Base-by-base conservation (phyloP, 1,140 invertebrate species). In the Pogonognathellus flavescens region DNA sequence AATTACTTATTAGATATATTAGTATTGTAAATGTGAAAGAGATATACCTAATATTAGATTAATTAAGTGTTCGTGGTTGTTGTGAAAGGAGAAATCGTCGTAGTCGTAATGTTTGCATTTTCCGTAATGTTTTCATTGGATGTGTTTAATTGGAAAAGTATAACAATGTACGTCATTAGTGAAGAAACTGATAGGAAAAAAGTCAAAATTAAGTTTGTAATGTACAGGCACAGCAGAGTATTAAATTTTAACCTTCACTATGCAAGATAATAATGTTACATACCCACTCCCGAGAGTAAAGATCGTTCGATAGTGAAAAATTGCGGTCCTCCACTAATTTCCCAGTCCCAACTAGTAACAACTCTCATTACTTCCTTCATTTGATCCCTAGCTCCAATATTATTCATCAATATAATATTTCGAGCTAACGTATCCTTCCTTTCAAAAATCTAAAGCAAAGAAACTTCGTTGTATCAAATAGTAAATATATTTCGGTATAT, bases 111-210 rank as follows among this genome's bases (percentile, higher is more conserved):
- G 10, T 76, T 76, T 18, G 41, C 7, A 18, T n/a, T 50, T 10
- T 76, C 70, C 13, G 49, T 7, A 18, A 10, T 76, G 10, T 11
- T 49, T 76, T 50, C 66, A 1, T 49, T 31, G 70, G 66, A n/a
- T 25, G 22, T 31, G 83, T 84, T 83, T 6, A 87, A 49, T 76
- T 87, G 86, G 20, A 87, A 87, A 2, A 87, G 66, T 13, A 87
- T 87, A n/a, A 84, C 84, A 55, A 87, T 59, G 18, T 87, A 87
- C 6, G 86, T 85, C 84, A 87, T 87, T 11, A 85, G 52, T 52
- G 72, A 85, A 14, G 86, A 87, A 13, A 87, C 81, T 59, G 13
- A 84, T 70, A 53, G 14, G 14, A 72, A 22, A 60, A 53, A 13
- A 53, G 18, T 62, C 10, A 22, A 62, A 22, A 62, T 25, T 25